Conservation (phyloP, 2,888 invertebrate genomes). For the Cantharis nigra region DNA sequence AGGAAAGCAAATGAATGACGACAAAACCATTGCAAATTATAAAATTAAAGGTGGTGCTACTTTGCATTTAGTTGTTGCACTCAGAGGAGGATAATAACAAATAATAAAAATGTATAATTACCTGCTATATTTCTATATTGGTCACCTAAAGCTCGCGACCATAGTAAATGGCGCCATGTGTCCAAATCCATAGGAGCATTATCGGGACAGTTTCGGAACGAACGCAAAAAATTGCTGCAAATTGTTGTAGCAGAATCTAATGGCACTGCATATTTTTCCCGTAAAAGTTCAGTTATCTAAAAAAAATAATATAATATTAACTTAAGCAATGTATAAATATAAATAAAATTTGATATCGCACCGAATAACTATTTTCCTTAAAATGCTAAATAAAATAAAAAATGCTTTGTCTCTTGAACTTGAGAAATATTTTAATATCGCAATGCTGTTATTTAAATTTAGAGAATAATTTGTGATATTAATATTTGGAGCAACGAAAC, state of each 20-base stretch:
- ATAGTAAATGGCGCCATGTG: conserved; percentile 76
- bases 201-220: conserved; percentile 82
- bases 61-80: conserved; percentile 51
- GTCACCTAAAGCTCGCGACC: conserved; percentile 77
- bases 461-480: not conserved
- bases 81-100: conserved; percentile 46
- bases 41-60: conserved; percentile 50
- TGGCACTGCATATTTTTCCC: conserved; percentile 69
- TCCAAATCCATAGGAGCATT: conserved; percentile 74
- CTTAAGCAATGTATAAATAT: not conserved
- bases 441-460: not conserved
- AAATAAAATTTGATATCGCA: not conserved
- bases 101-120: conserved; percentile 46
- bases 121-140: conserved; percentile 73
- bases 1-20: conserved; percentile 52
- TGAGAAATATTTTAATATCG: not conserved
- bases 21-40: conserved; percentile 49
- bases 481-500: not conserved
- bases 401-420: too few relatives aligned
- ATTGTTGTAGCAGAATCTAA: conserved; percentile 67
- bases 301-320: conserved; percentile 3
- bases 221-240: conserved; percentile 71
- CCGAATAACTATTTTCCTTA: not conserved
- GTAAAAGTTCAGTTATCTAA: conserved; percentile 60
- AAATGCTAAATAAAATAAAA: not conserved